A percentile compares a stretch with the other conserved stretches of the same genome.
phyloP scores from a whole-genome alignment of 2,113 vertebrate genomes.

The Ciconia stormi region DNA sequence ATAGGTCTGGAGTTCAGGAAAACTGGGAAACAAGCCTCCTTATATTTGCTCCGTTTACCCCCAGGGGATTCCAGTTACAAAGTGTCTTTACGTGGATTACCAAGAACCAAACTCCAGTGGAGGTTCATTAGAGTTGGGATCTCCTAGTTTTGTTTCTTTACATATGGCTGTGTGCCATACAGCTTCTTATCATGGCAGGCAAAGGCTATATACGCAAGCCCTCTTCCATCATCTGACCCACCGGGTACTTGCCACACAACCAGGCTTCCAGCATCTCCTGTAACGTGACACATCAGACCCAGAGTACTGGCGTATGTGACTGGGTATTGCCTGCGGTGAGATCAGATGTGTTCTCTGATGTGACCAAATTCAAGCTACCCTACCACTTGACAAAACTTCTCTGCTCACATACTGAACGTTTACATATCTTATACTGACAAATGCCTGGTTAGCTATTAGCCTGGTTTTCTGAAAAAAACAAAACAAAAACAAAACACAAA shows the following conservation, averaged over 20 bases:
- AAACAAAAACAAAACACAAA: background rate
- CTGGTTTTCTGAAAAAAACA: background rate
- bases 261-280: background rate
- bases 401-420: accelerated
- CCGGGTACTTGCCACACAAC: background rate
- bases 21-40: background rate
- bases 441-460: background rate
- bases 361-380: background rate
- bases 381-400: background rate
- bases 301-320: accelerated
- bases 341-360: background rate
- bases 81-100: background rate
- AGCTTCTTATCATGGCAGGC: background rate
- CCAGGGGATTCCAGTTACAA: background rate
- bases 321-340: background rate
- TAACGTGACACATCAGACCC: background rate
- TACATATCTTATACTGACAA: background rate
- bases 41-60: background rate
- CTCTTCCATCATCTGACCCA: background rate
- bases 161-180: background rate
- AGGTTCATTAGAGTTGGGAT: background rate
- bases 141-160: background rate
- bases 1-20: background rate
- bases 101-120: background rate
- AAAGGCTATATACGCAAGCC: background rate